phyloP scores from a whole-genome alignment of 2,113 vertebrate species.

The Amia ocellicauda region DNA sequence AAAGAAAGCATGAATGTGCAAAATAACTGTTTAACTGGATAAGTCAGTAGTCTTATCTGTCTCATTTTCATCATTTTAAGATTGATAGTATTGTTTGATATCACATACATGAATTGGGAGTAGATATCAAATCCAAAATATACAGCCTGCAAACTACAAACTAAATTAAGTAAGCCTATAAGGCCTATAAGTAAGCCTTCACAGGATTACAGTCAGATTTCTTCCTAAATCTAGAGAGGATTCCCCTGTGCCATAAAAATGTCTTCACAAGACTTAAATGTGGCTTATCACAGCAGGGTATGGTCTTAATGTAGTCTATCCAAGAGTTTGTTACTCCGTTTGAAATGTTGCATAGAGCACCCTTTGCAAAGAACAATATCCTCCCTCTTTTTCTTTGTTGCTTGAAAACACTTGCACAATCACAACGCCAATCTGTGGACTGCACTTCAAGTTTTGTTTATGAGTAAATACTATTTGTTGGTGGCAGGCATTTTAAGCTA shows the following conservation, averaged over 20 bases:
- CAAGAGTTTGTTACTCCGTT: background rate
- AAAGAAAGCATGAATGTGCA: too few relatives aligned
- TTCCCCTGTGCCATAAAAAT: background rate
- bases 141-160: too few relatives aligned
- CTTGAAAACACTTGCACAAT: background rate
- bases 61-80: too few relatives aligned
- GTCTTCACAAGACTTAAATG: background rate
- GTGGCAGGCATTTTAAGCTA: slow-evolving; percentile 88
- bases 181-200: background rate
- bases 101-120: too few relatives aligned
- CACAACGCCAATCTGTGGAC: slow-evolving; percentile 10
- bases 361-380: background rate
- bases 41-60: too few relatives aligned
- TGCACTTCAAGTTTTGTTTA: slow-evolving; percentile 62
- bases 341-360: background rate
- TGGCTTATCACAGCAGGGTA: background rate
- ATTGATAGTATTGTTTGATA: too few relatives aligned
- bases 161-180: too few relatives aligned
- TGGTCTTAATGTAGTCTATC: background rate
- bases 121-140: too few relatives aligned
- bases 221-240: background rate
- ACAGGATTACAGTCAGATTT: background rate
- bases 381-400: background rate
- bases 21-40: too few relatives aligned
- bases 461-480: slow-evolving; percentile 63